Evolutionary conservation across 2,113 vertebrate genomes (phyloP), one percentile per base, ranked within the genome.

Genomic region (Mormyrus lacerda): DNA sequence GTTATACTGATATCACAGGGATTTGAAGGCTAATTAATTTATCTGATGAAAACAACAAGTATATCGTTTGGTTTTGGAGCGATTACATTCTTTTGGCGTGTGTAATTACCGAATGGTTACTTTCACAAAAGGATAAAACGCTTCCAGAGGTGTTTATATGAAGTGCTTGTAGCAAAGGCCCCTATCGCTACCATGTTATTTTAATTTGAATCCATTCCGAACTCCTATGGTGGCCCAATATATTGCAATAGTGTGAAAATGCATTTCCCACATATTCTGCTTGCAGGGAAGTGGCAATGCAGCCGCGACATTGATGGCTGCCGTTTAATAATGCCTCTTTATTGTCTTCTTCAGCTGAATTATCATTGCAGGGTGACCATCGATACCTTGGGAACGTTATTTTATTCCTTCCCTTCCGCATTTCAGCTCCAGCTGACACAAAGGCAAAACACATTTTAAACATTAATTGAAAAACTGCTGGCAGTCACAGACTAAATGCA

Each of bases 1-100:
- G 93, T n/a, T n/a, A n/a, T n/a, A n/a, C 92, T 92, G 94, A 95
- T 95, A 95, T 92, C 94, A 93, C 91, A 91, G 93, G 91, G 91
- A 96, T 95, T 96, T 95, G 94, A 96, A 95, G 94, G 91, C 91
- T 95, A 96, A 95, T 93, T 95, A 95, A 94, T 96, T 95, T 93
- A 94, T 93, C 93, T 93, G 93, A 95, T 94, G 93, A 93, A 91
- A 88, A 93, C 93, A 95, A 95, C 94, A 94, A 94, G 91, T 92
- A 90, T 91, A 92, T 92, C 92, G 35, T 61, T 92, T 92, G 93
- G 92, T 89, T 2, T 89, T 90, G 27, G 91, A 91, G 89, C 88
- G 91, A 94, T 95, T 94, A 93, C 92, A 91, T 94, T 88, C 92
- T 92, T 88, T 93, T 91, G 48, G 69, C 48, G 87, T 85, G 91